Base-by-base conservation (phyloP, 2,113 vertebrate genomes). In the Spea bombifrons region DNA sequence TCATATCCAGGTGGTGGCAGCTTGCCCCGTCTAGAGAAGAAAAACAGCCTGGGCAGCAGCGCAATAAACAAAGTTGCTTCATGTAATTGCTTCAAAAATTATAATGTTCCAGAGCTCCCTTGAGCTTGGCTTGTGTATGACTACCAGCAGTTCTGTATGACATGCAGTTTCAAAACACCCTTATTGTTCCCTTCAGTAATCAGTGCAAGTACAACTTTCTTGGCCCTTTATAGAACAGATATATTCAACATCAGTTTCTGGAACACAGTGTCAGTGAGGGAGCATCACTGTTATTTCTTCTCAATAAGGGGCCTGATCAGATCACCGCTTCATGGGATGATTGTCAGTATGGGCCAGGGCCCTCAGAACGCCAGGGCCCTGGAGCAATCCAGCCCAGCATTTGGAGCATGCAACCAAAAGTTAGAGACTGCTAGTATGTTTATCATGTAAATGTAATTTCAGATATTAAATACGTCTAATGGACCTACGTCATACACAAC, bases 11-110 rank as follows among this genome's bases (percentile, higher is more conserved):
- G 1, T 2, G 30, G 77, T 73, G 73, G 70, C 49, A 48, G 46
- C 77, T 53, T 55, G 76, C n/a, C 69, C 69, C 67, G 9, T 48
- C n/a, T 50, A 12, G 75, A 46, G 64, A 44, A 73, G 63, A 73
- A 79, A 79, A 73, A 73, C 77, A 79, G 67, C 43, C n/a, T 47
- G 17, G 5, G 73, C 53, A 48, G 50, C 46, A 59, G 17, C 13
- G 52, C 48, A 78, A 78, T 57, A 73, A 73, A 67, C 70, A 78
- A 45, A 59, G 46, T 67, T 55, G 50, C 65, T 66, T 79, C 13
- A 43, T 69, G 73, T 79, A 79, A 79, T 79, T 79, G 70, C 77
- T 67, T 47, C 30, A 66, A 66, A 67, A 50, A 79, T 73, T 10
- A 67, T 57, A 66, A 55, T 30, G 61, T 72, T 59, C 47, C 47